Base-by-base conservation (phyloP, 2,888 invertebrate genomes). In the Chymomyza procnemis region DNA sequence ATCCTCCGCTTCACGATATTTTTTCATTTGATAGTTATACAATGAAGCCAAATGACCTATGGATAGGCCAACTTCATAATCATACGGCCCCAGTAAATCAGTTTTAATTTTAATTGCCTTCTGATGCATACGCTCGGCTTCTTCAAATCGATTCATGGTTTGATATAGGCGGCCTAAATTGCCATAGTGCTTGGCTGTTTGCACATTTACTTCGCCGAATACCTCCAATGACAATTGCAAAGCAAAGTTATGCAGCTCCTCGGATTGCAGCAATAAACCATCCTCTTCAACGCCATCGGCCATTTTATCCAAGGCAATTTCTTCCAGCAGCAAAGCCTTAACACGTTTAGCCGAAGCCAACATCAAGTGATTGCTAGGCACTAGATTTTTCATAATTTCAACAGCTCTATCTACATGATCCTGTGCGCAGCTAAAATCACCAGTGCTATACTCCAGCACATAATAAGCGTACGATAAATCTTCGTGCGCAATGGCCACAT, bases 161-260 rank as follows among this genome's bases (percentile, higher is more conserved):
- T 98, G 98, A 92, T 97, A 98, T 14, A 98, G 93, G 14, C 98
- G 92, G 65, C 98, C 98, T 61, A 98, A 93, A 92, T 98, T 98
- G 12, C 98, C 98, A 91, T 97, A 98, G 91, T 97, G 97, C 89
- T 98, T 98, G 61, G 98, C 97, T 0, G 97, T 97, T 92, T 98
- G 97, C 47, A 98, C 97, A 91, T 98, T 98, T 89, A 94, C 94
- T 91, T 97, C 97, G 0, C 98, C 98, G 90, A 97, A 97, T 0
- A 96, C 95, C 89, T 94, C 93, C 91, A 94, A 93, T 14, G 97
- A 95, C 52, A 97, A 92, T 61, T 94, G 92, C 59, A 98, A 92
- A 4, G 97, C 97, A 64, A 95, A 94, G 79, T 95, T 93, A 91
- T 98, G 98, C 46, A 98, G 92, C 50, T 93, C 92, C 90, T 97